Conservation (phyloP, 2,888 invertebrate genomes). For the Choreutis nemorana region DNA sequence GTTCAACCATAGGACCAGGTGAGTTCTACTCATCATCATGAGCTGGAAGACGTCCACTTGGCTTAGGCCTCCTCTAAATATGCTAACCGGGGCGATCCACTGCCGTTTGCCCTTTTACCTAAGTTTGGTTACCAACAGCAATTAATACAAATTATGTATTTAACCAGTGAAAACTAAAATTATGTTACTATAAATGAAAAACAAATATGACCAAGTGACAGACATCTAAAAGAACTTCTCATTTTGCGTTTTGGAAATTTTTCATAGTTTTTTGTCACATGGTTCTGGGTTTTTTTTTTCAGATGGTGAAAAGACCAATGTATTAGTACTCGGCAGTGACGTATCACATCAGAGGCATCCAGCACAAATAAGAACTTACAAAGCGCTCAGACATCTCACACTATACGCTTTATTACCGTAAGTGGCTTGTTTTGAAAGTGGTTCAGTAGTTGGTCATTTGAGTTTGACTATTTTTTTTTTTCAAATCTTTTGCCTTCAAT, state of each 20-base stretch:
- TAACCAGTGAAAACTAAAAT: too few relatives aligned
- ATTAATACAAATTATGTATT: too few relatives aligned
- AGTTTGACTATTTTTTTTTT: not conserved
- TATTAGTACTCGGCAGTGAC: slow-evolving; percentile 37
- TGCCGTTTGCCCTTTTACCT: too few relatives aligned
- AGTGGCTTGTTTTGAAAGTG: slow-evolving; percentile 15
- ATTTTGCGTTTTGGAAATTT: not conserved
- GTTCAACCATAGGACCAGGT: slow-evolving; percentile 21
- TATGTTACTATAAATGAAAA: too few relatives aligned
- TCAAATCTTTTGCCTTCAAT: too few relatives aligned
- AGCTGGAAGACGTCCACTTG: too few relatives aligned
- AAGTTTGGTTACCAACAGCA: too few relatives aligned
- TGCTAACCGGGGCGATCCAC: too few relatives aligned
- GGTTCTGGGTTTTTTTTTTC: slow-evolving; percentile 4
- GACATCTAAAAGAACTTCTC: too few relatives aligned
- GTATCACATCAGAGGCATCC: slow-evolving; percentile 23
- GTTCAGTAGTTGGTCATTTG: not conserved
- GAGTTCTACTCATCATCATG: slow-evolving; percentile 4
- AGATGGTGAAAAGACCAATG: slow-evolving; percentile 32
- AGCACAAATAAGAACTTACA: slow-evolving; percentile 24
- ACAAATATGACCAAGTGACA: too few relatives aligned
- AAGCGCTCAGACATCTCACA: slow-evolving; percentile 32
- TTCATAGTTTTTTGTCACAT: not conserved
- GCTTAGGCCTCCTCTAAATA: too few relatives aligned
- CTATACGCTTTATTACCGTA: slow-evolving; percentile 30